Base-by-base conservation (phyloP, 2,797 vertebrate genomes). In the Sebastes oblongus region DNA sequence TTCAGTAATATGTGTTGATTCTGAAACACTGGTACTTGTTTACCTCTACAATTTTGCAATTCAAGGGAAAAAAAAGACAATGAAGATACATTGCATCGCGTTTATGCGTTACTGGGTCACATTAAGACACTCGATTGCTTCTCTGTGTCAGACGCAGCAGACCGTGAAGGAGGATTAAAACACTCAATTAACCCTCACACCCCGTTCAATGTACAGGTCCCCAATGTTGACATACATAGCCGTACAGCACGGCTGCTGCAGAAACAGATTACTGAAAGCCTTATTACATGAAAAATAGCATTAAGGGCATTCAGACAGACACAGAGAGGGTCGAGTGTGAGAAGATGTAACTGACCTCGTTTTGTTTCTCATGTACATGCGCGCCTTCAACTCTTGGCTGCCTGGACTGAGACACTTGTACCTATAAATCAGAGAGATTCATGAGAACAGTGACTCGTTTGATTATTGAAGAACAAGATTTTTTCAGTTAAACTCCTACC, bases 121-220 rank as follows among this genome's bases (percentile, higher is more conserved):
- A 83, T 76, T 56, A 72, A 72, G 80, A 83, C 77, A 82, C 65
- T 59, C 5, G 9, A 77, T 30, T 66, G 84, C 80, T 75, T 16
- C 75, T 89, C 82, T 89, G 78, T 87, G 81, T 87, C 52, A 3
- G 77, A 89, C 71, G 89, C 91, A 92, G 72, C 84, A 89, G 92
- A 92, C 88, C 84, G 66, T 93, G 86, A 94, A 93, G 80, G 87
- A 92, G 88, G 93, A 93, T 93, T 93, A 89, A 46, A 85, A 81
- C 82, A 58, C 82, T 80, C 84, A 84, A 90, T 89, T 92, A 89
- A 91, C 78, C 91, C 72, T 54, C 36, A 85, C 83, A 80, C 60
- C 22, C 83, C 1, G 0, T 25, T 54, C 34, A 84, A 65, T 83
- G 80, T 79, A 77, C 81, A 66, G 54, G 39, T 82, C 87, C 56